These are phyloP conservation scores for Elephantulus edwardii DNA, from an alignment of 2,113 vertebrate species.

Conservation along the genomic window DNA sequence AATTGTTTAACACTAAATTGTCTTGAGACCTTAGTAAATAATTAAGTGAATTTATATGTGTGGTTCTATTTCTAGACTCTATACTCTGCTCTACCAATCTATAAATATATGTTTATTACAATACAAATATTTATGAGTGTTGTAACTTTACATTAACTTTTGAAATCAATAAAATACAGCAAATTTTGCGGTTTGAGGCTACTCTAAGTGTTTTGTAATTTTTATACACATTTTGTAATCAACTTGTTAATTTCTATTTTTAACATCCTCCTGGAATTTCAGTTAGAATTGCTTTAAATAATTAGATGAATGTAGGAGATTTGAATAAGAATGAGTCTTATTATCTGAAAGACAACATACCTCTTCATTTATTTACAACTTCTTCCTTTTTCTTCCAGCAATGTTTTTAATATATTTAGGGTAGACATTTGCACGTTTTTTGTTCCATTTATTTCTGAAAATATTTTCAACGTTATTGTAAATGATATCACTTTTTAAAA, in stretches of 20 bases:
- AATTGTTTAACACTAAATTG: background rate
- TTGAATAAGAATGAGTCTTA: background rate
- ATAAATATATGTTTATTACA: background rate
- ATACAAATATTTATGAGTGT: background rate
- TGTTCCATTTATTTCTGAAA: background rate
- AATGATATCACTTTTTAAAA: background rate
- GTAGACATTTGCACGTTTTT: background rate
- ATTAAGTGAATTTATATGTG: no score
- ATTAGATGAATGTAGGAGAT: background rate
- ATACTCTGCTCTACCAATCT: background rate
- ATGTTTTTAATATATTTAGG: background rate
- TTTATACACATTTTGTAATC: conserved; percentile 6
- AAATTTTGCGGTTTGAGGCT: background rate
- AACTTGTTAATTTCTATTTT: background rate
- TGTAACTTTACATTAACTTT: background rate
- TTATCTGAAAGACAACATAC: background rate
- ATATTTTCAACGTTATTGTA: background rate
- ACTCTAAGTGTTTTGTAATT: background rate
- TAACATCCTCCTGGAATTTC: background rate
- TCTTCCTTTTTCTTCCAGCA: background rate
- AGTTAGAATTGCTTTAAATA: background rate
- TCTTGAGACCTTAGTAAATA: background rate
- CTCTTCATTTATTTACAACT: background rate
- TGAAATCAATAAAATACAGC: background rate
- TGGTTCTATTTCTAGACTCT: background rate